Base-by-base conservation (phyloP, 2,888 invertebrate genomes). In the Hoplodrina ambigua region DNA sequence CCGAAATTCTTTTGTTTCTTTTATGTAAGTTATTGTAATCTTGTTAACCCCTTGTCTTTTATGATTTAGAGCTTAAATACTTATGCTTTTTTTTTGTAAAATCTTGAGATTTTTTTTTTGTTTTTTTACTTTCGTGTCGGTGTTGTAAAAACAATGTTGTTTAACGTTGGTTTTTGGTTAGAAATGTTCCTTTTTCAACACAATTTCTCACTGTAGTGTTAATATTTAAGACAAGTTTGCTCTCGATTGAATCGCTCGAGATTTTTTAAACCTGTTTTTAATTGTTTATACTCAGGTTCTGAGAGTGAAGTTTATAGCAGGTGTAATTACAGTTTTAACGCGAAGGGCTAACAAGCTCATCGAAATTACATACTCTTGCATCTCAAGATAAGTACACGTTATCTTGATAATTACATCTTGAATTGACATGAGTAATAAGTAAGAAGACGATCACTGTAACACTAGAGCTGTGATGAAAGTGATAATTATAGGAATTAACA, bases 11-110 rank as follows among this genome's bases (percentile, higher is more conserved):
- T 88, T 92, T 88, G 90, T 90, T 89, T 88, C 30, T 46, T 66
- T 13, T 55, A 20, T 66, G 72, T 83, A 84, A 87, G 76, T 81
- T 87, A 86, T 88, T 86, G 83, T 84, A 64, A 66, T 77, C 69
- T 20, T 87, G 89, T 92, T 91, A 89, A 87, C 88, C 88, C 88
- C 82, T 90, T 90, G 87, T 88, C 83, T 78, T 50, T 65, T 80
- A 86, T 92, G 89, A 93, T 92, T 86, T 87, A 91, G 72, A 61
- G 66, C 8, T 59, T 67, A 25, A 25, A 73, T 73, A 71, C 20
- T 55, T 50, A 5, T 69, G 37, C 41, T 52, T 69, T 50, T 50
- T 60, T 19, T 19, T 41, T 41, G 11, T 11, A 11, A 0, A 11
- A 33, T 7, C 5, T 33, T 33, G 5, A 8, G 37, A 37, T 19